These are phyloP conservation scores for Platycheirus albimanus DNA, from an alignment of 2,888 invertebrate species.

Conservation along the genomic window DNA sequence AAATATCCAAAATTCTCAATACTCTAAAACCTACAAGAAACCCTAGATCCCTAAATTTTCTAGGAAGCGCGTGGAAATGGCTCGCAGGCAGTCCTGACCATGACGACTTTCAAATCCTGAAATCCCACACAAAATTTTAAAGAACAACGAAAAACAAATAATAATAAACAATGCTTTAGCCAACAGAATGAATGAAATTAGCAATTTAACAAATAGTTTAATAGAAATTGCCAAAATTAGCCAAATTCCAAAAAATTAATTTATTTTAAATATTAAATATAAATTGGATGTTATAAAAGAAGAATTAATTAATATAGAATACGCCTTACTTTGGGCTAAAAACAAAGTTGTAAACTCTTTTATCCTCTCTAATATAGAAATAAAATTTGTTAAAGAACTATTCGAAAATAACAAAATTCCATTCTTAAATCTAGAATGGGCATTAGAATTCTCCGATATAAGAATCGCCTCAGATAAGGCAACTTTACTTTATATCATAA, in stretches of 20 bases:
- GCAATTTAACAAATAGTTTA: constrained; percentile 4
- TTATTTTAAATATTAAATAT: too few relatives aligned
- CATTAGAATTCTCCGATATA: too few relatives aligned
- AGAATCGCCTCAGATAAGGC: constrained; percentile 18
- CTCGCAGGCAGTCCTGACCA: constrained; percentile 1
- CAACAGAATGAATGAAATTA: constrained; percentile 2
- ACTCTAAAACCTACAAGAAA: constrained; percentile 6
- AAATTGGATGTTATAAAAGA: too few relatives aligned
- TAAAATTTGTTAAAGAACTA: constrained; percentile 7
- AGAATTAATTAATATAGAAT: too few relatives aligned
- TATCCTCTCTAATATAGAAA: constrained; percentile 4
- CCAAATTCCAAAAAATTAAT: background rate
- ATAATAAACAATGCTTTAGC: too few relatives aligned
- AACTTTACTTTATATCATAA: constrained; percentile 28
- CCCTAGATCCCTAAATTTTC: constrained; percentile 12
- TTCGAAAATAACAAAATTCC: too few relatives aligned
- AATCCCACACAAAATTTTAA: constrained; percentile 15
- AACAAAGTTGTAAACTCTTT: too few relatives aligned
- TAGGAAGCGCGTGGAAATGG: constrained; percentile 36
- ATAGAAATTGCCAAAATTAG: too few relatives aligned
- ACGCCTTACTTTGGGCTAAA: too few relatives aligned
- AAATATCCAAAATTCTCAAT: background rate
- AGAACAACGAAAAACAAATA: too few relatives aligned
- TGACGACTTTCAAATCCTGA: constrained; percentile 1
- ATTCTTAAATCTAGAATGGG: too few relatives aligned